Conservation (phyloP, 2,113 vertebrate genomes). For the Gracilinanus agilis region DNA sequence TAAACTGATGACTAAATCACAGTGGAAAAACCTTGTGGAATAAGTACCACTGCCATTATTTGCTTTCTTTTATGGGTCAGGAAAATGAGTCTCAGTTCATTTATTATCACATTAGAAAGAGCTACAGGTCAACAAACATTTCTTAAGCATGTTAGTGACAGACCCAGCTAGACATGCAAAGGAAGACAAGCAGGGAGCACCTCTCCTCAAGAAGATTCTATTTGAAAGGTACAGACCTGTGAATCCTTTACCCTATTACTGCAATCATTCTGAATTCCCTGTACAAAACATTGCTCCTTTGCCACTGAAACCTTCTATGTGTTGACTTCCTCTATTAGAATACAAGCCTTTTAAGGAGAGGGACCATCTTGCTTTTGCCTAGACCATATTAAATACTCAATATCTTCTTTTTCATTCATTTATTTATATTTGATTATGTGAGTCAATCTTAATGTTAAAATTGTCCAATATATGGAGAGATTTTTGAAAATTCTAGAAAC, state of each 20-base stretch:
- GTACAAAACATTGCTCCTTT: background rate
- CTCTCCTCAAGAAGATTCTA: background rate
- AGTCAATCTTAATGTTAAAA: fast-evolving
- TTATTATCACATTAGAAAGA: background rate
- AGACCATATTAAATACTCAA: background rate
- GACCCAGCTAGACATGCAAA: background rate
- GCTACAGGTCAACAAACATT: background rate
- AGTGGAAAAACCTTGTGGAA: conserved; percentile 12
- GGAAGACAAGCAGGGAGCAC: background rate
- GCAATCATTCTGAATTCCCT: background rate
- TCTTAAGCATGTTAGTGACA: background rate
- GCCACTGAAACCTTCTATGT: background rate
- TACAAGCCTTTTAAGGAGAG: background rate
- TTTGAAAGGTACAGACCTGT: background rate
- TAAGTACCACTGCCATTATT: background rate
- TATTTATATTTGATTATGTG: background rate
- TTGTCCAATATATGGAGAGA: background rate
- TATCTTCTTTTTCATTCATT: background rate
- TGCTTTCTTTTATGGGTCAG: background rate
- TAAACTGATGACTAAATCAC: background rate
- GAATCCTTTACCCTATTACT: background rate
- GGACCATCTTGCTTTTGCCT: background rate
- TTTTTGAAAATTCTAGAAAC: background rate
- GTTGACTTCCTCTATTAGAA: background rate
- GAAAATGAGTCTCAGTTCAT: background rate